Conservation (phyloP, 2,888 invertebrate species). For the Tenthredo scrophulariae region DNA sequence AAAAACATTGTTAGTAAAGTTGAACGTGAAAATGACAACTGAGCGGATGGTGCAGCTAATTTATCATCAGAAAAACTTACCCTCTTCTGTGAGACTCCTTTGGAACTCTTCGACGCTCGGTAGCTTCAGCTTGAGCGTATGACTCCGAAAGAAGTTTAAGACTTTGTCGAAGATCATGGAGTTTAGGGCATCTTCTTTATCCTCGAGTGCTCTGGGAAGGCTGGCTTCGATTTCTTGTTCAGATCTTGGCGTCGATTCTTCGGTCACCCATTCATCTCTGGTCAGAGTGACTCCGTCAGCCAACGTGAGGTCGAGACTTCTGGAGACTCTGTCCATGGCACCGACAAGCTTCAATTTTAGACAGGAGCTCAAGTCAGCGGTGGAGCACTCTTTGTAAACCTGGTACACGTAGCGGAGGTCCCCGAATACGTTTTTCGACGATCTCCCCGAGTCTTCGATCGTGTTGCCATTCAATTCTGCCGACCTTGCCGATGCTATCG, state of each 20-base stretch:
- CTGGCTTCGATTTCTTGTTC: constrained; percentile 86
- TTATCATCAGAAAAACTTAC: constrained; percentile 63
- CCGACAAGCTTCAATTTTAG: constrained; percentile 90
- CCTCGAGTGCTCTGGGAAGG: constrained; percentile 87
- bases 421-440: constrained; percentile 78
- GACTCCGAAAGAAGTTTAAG: constrained; percentile 87
- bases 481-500: constrained; percentile 70
- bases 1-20: not conserved
- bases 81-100: constrained; percentile 82
- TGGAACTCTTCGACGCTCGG: constrained; percentile 85
- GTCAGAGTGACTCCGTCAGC: constrained; percentile 89
- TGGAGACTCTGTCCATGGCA: constrained; percentile 87
- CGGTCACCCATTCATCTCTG: constrained; percentile 79
- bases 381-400: constrained; percentile 90
- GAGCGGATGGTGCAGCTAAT: constrained; percentile 11
- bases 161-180: constrained; percentile 88
- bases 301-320: constrained; percentile 83
- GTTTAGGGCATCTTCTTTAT: constrained; percentile 86
- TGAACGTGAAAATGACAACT: not conserved
- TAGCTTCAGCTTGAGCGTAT: constrained; percentile 90
- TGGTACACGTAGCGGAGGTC: constrained; percentile 88
- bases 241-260: constrained; percentile 78
- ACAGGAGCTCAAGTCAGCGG: constrained; percentile 83
- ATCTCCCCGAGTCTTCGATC: constrained; percentile 72
- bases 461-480: constrained; percentile 71